These are phyloP conservation scores for Hoplodrina ambigua DNA, from an alignment of 2,888 invertebrate species.

Conservation along the genomic window DNA sequence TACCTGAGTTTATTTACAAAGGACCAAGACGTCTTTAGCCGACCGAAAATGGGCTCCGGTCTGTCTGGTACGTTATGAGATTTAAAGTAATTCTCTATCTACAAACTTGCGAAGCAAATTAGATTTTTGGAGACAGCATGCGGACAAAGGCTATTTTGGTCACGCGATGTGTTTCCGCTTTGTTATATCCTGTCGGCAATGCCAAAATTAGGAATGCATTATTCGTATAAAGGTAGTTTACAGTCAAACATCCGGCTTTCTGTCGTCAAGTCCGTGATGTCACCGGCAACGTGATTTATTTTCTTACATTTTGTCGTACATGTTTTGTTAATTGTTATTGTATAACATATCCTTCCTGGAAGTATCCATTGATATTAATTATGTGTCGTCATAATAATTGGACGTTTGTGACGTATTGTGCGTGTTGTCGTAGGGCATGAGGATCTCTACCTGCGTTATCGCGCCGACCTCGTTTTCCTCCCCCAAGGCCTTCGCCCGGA, in stretches of 20 bases:
- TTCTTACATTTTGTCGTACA: constrained; percentile 49
- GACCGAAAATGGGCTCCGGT: constrained; percentile 77
- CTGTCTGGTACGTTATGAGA: constrained; percentile 79
- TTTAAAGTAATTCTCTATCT: constrained; percentile 70
- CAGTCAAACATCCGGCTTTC: constrained; percentile 88
- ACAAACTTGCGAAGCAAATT: constrained; percentile 77
- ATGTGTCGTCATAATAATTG: constrained; percentile 48
- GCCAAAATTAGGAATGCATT: constrained; percentile 79
- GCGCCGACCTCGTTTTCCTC: constrained; percentile 79
- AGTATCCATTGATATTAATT: constrained; percentile 44
- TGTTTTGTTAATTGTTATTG: constrained; percentile 53
- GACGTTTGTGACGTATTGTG: constrained; percentile 36
- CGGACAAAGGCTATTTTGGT: constrained; percentile 76
- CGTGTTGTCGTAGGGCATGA: constrained; percentile 62
- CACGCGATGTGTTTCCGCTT: constrained; percentile 80
- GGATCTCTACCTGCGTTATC: constrained; percentile 76
- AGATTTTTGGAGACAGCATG: constrained; percentile 67
- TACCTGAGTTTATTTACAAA: constrained; percentile 88
- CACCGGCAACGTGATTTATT: constrained; percentile 62
- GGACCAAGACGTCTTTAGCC: constrained; percentile 69
- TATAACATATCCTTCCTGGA: constrained; percentile 53
- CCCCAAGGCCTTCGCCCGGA: constrained; percentile 83
- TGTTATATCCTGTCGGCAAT: constrained; percentile 77
- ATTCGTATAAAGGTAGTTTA: constrained; percentile 82
- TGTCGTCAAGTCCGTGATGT: constrained; percentile 69